phyloP scores from a whole-genome alignment of 2,888 invertebrate genomes.

The Glyphotaelius pellucidus region DNA sequence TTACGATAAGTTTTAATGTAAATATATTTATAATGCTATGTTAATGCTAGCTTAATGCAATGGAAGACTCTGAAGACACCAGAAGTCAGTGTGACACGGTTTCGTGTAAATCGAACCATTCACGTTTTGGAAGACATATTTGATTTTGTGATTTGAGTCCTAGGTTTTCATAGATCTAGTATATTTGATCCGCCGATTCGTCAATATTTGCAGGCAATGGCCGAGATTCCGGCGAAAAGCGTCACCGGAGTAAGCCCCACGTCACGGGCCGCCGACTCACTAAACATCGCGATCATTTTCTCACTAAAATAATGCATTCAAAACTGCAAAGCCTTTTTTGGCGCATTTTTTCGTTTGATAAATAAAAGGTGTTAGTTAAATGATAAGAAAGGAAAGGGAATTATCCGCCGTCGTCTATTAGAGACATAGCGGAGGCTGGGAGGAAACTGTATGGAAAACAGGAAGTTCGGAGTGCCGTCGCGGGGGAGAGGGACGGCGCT shows the following conservation, averaged over 20 bases:
- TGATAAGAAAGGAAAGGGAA: slow-evolving; percentile 45
- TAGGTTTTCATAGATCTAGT: slow-evolving; percentile 40
- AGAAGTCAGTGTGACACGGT: slow-evolving; percentile 40
- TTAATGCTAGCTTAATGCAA: slow-evolving; percentile 36
- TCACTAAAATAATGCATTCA: background rate
- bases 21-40: slow-evolving; percentile 47
- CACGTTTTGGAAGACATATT: slow-evolving; percentile 65
- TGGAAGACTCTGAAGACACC: slow-evolving; percentile 66
- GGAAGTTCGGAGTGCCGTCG: slow-evolving; percentile 59
- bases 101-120: slow-evolving; percentile 60
- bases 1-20: slow-evolving; percentile 43
- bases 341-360: background rate
- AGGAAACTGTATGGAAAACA: slow-evolving; percentile 66
- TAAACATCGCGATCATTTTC: background rate
- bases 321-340: background rate
- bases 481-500: slow-evolving; percentile 23
- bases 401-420: slow-evolving; percentile 62
- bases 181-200: slow-evolving; percentile 14
- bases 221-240: slow-evolving; percentile 18
- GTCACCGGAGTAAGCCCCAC: background rate
- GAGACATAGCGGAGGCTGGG: slow-evolving; percentile 62
- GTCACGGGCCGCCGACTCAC: background rate
- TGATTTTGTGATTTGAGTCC: slow-evolving; percentile 61
- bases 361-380: background rate
- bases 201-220: slow-evolving; percentile 37